A percentile compares a stretch with the other conserved stretches of the same genome.
These are phyloP conservation scores for Valencia hispanica DNA, from an alignment of 2,797 vertebrate genomes.

Conservation along the genomic window DNA sequence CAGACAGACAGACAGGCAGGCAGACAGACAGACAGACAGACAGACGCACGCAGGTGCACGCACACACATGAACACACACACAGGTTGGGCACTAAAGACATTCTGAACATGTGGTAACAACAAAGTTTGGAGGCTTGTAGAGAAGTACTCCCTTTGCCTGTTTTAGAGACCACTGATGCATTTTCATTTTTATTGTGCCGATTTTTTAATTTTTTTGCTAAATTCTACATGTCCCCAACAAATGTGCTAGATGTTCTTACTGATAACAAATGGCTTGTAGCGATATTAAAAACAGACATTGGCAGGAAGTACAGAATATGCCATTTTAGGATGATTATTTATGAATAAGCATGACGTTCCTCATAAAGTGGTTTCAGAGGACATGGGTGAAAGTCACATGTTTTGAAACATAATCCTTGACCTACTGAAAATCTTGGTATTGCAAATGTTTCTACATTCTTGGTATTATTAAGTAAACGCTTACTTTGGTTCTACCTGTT, in stretches of 20 bases:
- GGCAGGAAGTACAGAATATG: not conserved
- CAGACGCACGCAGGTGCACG: constrained; percentile 9
- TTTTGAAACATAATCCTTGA: not conserved
- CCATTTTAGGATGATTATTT: not conserved
- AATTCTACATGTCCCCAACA: not conserved
- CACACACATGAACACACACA: constrained; percentile 21
- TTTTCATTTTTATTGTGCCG: not conserved
- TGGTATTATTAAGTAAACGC: not conserved
- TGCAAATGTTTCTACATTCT: not conserved
- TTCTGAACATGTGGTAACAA: constrained; percentile 32
- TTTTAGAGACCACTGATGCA: not conserved
- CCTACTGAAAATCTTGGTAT: not conserved
- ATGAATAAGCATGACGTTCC: not conserved
- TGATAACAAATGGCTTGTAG: not conserved
- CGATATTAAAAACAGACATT: not conserved
- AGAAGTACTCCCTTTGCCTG: not conserved
- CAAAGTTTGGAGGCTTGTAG: constrained; percentile 4
- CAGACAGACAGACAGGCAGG: too few species aligned
- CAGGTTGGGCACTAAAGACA: constrained; percentile 16
- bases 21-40: constrained; percentile 19
- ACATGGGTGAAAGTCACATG: not conserved
- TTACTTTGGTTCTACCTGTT: not conserved
- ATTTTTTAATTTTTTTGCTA: too few species aligned
- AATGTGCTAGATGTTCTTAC: constrained; percentile 1
- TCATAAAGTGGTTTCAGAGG: not conserved